Base-by-base conservation (phyloP, 2,113 vertebrate genomes). In the Promerops cafer region DNA sequence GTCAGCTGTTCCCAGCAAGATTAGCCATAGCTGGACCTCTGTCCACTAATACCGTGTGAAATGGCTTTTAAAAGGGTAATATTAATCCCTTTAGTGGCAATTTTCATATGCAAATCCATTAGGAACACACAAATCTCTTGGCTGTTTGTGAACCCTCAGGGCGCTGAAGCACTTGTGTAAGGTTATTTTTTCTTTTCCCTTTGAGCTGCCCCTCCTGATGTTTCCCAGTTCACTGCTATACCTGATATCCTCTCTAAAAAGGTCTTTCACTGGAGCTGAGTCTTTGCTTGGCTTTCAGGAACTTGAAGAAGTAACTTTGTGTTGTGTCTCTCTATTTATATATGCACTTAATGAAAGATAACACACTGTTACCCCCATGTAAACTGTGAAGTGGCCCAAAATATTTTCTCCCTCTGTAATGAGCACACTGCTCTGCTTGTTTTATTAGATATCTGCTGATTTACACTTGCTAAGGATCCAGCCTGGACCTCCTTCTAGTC, bases 401-500 rank as follows among this genome's bases (percentile, higher is more conserved):
- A 40, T 26, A 5, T 33, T 49, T 59, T 74, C 71, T 40, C 26
- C 45, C 49, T 30, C 13, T 42, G 50, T 77, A 74, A 61, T 50
- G 37, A 64, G 16, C 54, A 4, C 6, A 4, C 33, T 27, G 18
- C 44, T 94, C 28, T 57, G 50, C n/a, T 68, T 65, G 42, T 24
- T 65, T 74, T 31, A 42, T 68, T 53, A 15, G 44, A 22, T 42
- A 26, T 57, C 15, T 77, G 56, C 64, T 66, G 87, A 37, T 89
- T 82, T 83, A 60, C 33, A 44, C 68, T 71, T 71, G 68, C 69
- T 92, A 59, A 87, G 84, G 64, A 95, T 95, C 45, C 85, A 90
- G 96, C 97, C 97, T 98, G 90, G 84, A 83, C 57, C 75, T 83
- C 52, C 80, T 91, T 91, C 72, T 63, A 95, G 70, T 94, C 83